Conservation (phyloP, 2,113 vertebrate species). For the Eurystomus gularis region DNA sequence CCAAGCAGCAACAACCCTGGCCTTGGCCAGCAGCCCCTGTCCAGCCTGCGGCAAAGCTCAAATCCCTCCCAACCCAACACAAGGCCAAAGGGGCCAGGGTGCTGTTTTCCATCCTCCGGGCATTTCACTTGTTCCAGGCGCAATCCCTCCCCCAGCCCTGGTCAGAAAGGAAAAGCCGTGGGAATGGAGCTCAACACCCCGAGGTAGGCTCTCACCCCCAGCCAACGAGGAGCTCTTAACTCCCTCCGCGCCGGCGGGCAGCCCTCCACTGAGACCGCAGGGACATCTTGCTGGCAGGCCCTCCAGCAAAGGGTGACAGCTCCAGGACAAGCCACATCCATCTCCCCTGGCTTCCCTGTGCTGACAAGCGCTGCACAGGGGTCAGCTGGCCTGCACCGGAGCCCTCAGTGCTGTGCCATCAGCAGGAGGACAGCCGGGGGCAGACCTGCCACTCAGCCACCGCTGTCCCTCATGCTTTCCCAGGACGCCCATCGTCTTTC, state of each 20-base stretch:
- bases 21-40: not conserved
- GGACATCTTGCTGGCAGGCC: not conserved
- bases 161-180: constrained; percentile 58
- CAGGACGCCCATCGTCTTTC: accelerated
- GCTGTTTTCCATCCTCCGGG: constrained; percentile 11
- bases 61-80: not conserved
- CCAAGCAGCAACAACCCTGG: not conserved
- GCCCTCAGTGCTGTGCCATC: accelerated
- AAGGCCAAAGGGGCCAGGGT: not conserved
- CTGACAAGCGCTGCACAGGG: not conserved
- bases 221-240: constrained; percentile 11
- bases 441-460: not conserved
- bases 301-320: not conserved
- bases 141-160: constrained; percentile 28
- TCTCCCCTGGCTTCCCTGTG: not conserved
- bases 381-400: not conserved
- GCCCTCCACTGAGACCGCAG: accelerated
- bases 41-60: not conserved
- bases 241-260: not conserved
- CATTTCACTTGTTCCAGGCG: constrained; percentile 22
- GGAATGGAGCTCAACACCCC: constrained; percentile 54
- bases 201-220: constrained; percentile 22
- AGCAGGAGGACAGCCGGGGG: accelerated
- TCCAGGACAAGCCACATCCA: not conserved
- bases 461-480: not conserved